These are phyloP conservation scores for Brachyopa scutellaris DNA, from an alignment of 2,888 invertebrate species.

Conservation along the genomic window DNA sequence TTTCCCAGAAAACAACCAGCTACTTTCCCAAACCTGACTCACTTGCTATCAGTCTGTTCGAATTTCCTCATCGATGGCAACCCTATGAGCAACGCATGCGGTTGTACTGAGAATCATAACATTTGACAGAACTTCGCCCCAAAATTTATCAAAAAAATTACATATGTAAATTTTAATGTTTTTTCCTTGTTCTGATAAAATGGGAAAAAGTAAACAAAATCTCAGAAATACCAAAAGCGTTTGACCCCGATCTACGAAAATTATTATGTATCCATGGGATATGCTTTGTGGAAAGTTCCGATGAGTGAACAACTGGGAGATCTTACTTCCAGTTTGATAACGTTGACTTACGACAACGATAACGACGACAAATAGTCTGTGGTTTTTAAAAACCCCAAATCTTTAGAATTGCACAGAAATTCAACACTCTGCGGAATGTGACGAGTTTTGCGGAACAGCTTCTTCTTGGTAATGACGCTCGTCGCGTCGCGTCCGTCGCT, in stretches of 20 bases:
- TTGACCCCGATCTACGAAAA: constrained; percentile 11
- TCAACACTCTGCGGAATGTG: not conserved
- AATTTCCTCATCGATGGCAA: no score
- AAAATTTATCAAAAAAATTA: not conserved
- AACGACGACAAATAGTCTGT: no score
- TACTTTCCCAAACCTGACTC: no score
- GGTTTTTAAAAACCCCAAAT: constrained; percentile 4
- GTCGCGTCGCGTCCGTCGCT: no score
- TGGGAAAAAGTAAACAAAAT: not conserved
- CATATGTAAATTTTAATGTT: not conserved
- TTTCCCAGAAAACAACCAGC: no score
- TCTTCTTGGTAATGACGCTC: not conserved
- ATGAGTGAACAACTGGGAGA: not conserved
- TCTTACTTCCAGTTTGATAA: not conserved
- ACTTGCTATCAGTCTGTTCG: no score
- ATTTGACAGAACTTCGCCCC: constrained; percentile 11
- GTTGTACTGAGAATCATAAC: not conserved
- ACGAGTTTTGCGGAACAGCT: not conserved
- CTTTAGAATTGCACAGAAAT: not conserved
- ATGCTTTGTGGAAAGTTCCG: not conserved
- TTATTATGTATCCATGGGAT: no score
- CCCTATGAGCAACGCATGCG: not conserved
- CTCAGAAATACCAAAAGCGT: not conserved
- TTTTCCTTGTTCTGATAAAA: not conserved
- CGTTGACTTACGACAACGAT: no score